Conservation (phyloP, 2,113 vertebrate species). For the Polypterus senegalus region DNA sequence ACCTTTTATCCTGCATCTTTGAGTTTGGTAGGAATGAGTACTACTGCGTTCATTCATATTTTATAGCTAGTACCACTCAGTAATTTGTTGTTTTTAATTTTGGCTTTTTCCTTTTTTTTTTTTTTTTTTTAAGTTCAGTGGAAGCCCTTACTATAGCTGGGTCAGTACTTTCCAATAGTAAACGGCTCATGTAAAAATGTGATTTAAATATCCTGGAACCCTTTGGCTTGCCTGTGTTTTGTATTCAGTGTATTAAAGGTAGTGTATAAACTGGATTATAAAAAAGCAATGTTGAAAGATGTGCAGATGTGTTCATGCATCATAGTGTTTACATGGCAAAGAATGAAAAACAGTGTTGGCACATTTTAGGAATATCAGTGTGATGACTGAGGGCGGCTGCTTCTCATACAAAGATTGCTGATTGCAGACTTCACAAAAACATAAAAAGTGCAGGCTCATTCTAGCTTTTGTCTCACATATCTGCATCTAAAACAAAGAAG, state of each 20-base stretch:
- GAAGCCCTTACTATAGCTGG: no score
- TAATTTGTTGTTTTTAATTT: no score
- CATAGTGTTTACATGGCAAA: neutral
- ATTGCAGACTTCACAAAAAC: neutral
- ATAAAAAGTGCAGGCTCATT: neutral
- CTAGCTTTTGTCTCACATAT: neutral
- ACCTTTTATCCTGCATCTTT: no score
- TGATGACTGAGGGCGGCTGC: neutral
- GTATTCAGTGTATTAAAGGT: constrained; percentile 1
- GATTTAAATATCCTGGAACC: no score
- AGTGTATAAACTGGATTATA: neutral
- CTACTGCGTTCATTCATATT: no score
- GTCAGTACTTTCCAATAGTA: no score
- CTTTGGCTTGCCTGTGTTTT: neutral
- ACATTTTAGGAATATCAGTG: constrained; percentile 1
- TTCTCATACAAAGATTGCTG: neutral
- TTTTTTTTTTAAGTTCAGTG: no score
- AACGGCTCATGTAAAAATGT: no score
- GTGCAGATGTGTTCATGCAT: neutral
- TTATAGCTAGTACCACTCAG: no score
- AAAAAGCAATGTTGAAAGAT: neutral
- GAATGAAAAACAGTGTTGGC: neutral
- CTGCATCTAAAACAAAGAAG: no score
- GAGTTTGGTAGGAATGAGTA: no score
- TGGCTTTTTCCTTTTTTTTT: no score